These are phyloP conservation scores for Caenorhabditis sp. DNA, from an alignment of 2,888 invertebrate genomes.

Conservation along the genomic window DNA sequence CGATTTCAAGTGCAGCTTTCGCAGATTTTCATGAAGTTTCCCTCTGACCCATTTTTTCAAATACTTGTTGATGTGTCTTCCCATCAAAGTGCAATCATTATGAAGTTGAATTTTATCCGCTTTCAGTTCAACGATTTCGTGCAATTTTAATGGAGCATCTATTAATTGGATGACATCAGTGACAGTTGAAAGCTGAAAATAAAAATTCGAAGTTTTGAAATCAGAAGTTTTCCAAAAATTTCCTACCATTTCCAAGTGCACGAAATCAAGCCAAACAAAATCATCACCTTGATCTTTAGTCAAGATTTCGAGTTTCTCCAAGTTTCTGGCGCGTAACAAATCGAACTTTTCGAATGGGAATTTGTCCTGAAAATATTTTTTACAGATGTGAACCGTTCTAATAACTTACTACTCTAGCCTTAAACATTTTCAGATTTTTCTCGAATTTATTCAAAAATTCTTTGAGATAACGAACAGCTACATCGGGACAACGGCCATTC, in stretches of 20 bases:
- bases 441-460: not conserved
- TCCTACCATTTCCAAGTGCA: not conserved
- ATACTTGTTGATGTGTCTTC: too few relatives aligned
- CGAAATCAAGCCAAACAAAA: not conserved
- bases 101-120: not conserved
- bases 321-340: not conserved
- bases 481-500: not conserved
- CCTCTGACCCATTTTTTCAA: too few relatives aligned
- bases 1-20: too few relatives aligned
- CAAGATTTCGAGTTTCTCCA: not conserved
- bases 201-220: not conserved
- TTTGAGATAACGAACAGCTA: not conserved
- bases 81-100: not conserved
- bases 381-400: too few relatives aligned
- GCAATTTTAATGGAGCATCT: not conserved
- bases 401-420: not conserved
- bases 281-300: not conserved
- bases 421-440: not conserved
- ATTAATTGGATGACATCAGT: not conserved
- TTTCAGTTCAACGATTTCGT: not conserved
- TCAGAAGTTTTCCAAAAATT: not conserved
- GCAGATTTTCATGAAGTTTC: too few relatives aligned
- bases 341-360: not conserved
- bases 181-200: not conserved
- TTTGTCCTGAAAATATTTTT: not conserved